Conservation (phyloP, 2,113 vertebrate species). For the Pomatostomus ruficeps region DNA sequence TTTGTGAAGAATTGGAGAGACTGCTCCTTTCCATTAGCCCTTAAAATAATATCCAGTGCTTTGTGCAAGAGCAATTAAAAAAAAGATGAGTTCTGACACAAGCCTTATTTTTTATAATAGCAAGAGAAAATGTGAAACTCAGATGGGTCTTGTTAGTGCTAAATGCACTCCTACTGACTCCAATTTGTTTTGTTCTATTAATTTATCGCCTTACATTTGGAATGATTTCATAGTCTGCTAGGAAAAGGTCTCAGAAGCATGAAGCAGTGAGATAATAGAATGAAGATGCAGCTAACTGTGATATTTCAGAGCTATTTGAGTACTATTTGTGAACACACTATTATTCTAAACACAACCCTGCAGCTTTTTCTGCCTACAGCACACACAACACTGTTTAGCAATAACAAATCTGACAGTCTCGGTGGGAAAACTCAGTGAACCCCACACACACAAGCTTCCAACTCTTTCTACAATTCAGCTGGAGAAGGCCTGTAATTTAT, state of each 20-base stretch:
- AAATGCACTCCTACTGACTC: slow-evolving; percentile 39
- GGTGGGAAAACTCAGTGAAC: neutral
- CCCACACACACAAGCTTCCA: neutral
- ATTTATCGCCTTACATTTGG: slow-evolving; percentile 33
- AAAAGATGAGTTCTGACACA: slow-evolving; percentile 6
- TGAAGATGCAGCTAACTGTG: slow-evolving; percentile 32
- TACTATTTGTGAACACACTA: neutral
- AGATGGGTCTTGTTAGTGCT: slow-evolving; percentile 46
- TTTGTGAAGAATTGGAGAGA: neutral
- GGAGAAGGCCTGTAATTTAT: neutral
- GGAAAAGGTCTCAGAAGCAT: slow-evolving; percentile 40
- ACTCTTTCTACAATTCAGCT: neutral
- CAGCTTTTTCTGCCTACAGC: neutral
- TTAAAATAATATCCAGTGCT: neutral
- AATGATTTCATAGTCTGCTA: slow-evolving; percentile 39
- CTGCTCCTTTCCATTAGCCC: neutral
- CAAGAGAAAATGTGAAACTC: slow-evolving; percentile 42
- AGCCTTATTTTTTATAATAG: slow-evolving; percentile 29
- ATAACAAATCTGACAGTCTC: neutral
- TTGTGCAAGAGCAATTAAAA: slow-evolving; percentile 7
- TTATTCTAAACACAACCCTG: slow-evolving; percentile 8
- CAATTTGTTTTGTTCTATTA: slow-evolving; percentile 53
- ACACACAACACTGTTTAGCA: neutral
- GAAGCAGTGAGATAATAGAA: slow-evolving; percentile 26
- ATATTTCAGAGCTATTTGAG: slow-evolving; percentile 12